Evolutionary conservation across 2,888 invertebrate species (phyloP).

Genomic region (Meteorus colon): DNA sequence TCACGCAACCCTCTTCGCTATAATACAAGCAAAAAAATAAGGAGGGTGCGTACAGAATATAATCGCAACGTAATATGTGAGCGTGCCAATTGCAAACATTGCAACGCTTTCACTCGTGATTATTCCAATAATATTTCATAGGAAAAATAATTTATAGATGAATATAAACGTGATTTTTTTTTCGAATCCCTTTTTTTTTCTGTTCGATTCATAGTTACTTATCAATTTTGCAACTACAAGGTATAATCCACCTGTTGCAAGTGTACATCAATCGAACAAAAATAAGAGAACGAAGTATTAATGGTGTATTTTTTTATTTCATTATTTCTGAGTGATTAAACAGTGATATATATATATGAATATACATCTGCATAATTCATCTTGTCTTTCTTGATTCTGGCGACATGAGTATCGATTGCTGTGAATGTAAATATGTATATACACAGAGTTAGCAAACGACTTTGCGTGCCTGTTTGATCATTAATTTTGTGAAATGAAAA

Average conservation of each 20-base stretch:
- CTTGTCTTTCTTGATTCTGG: neutral
- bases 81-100: slow-evolving; percentile 30
- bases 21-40: neutral
- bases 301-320: neutral
- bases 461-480: slow-evolving; percentile 28
- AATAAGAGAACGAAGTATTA: neutral
- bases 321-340: neutral
- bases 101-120: neutral
- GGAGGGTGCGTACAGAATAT: slow-evolving; percentile 24
- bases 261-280: neutral
- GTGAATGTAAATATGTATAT: neutral
- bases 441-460: slow-evolving; percentile 13
- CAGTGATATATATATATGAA: neutral
- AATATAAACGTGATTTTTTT: neutral
- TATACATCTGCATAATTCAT: slow-evolving; percentile 5
- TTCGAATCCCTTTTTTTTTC: neutral
- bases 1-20: slow-evolving; percentile 28
- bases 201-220: neutral
- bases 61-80: slow-evolving; percentile 28
- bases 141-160: neutral
- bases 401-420: slow-evolving; percentile 26
- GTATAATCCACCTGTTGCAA: neutral
- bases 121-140: slow-evolving; percentile 10
- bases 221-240: neutral
- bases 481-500: slow-evolving; percentile 7